Conservation (phyloP, 2,888 invertebrate genomes). For the Hirtodrosophila cameraria region DNA sequence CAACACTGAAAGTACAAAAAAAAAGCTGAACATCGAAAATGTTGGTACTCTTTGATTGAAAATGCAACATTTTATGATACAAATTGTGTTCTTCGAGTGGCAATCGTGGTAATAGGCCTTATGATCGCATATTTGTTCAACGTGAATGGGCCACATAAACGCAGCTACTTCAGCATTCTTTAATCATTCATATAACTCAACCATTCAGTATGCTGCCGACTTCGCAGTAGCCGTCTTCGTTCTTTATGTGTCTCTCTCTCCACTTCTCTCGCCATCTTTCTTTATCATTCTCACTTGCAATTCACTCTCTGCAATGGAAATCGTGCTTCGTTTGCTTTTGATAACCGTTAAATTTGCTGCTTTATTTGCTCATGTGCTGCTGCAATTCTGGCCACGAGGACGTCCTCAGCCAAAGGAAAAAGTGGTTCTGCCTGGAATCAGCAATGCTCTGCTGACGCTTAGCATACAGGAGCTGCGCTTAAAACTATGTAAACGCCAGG, state of each 20-base stretch:
- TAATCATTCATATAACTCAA: background rate
- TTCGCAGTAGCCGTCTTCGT: background rate
- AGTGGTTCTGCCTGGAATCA: conserved; percentile 61
- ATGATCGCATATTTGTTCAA: no score
- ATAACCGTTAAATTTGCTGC: conserved; percentile 49
- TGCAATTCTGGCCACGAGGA: background rate
- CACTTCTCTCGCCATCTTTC: no score
- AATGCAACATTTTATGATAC: no score
- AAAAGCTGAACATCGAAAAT: no score
- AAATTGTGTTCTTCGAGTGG: no score
- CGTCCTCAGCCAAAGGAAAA: background rate
- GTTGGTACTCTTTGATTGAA: no score
- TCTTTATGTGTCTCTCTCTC: background rate
- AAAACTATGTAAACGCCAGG: conserved; percentile 64
- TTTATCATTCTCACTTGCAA: background rate
- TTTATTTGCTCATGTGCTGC: conserved; percentile 27
- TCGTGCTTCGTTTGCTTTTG: conserved; percentile 65
- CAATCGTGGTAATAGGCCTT: no score
- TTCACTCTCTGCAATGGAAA: conserved; percentile 76
- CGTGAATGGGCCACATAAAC: no score
- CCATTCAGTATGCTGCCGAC: conserved; percentile 15
- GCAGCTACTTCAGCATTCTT: no score
- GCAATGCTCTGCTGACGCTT: conserved; percentile 54
- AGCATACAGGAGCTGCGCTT: conserved; percentile 61
- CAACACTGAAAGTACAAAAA: no score